Percentiles rank a stretch among this genome's conserved stretches.
Conservation (phyloP, 1,140 invertebrate species). For the Xylocopa sonorina region DNA sequence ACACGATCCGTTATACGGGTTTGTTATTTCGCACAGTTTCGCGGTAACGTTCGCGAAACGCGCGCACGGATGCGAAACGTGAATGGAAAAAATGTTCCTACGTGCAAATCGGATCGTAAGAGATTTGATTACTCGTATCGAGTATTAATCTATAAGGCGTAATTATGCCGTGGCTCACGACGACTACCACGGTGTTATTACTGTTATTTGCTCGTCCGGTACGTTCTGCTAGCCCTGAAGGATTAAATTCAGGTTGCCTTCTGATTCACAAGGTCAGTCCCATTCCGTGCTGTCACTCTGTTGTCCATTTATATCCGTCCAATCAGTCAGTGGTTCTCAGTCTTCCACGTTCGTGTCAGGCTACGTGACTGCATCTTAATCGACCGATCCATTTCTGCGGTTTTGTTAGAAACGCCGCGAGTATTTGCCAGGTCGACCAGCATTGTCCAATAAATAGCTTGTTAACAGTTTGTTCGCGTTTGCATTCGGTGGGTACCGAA, state of each 20-base stretch:
- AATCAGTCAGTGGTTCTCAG: conserved; percentile 45
- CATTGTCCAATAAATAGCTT: too few relatives aligned
- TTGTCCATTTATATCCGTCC: conserved; percentile 63
- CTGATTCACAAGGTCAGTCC: conserved; percentile 63
- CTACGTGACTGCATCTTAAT: conserved; percentile 23
- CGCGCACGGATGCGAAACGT: too few relatives aligned
- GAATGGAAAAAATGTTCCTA: conserved; percentile 10
- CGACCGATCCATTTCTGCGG: conserved; percentile 6
- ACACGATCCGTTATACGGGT: too few relatives aligned
- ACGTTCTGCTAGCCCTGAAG: conserved; percentile 58
- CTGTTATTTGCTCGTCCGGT: conserved; percentile 65
- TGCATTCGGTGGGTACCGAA: too few relatives aligned
- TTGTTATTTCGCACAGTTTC: too few relatives aligned
- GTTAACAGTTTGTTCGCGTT: too few relatives aligned
- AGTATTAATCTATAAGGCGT: conserved; percentile 50
- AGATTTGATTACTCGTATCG: conserved; percentile 53
- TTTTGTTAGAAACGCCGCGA: conserved; percentile 28
- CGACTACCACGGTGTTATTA: conserved; percentile 52
- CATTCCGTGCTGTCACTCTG: conserved; percentile 61
- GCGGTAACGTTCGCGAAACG: too few relatives aligned
- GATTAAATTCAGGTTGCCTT: conserved; percentile 68
- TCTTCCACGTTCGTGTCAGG: neutral
- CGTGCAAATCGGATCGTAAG: neutral
- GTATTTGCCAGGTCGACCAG: too few relatives aligned
- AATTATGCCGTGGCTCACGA: conserved; percentile 40